phyloP scores from a whole-genome alignment of 2,797 vertebrate species.

The Bovichtus diacanthus region DNA sequence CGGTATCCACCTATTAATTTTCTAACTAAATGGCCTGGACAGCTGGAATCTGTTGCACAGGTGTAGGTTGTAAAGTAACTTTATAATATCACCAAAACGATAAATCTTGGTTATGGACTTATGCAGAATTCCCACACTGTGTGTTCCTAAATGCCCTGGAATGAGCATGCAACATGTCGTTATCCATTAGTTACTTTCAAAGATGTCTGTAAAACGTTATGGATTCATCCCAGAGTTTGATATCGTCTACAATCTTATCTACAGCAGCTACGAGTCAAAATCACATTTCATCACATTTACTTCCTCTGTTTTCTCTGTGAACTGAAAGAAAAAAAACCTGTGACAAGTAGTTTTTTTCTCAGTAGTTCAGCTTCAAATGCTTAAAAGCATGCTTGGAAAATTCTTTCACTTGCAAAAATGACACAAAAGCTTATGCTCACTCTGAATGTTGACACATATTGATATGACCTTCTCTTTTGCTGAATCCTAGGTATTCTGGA shows the following conservation, averaged over 20 bases:
- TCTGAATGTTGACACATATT: constrained; percentile 16
- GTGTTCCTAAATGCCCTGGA: constrained; percentile 32
- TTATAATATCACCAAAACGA: constrained; percentile 65
- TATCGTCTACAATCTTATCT: constrained; percentile 4
- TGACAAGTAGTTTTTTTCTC: background rate
- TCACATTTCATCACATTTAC: background rate
- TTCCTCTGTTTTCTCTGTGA: background rate
- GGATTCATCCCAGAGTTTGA: constrained; percentile 2
- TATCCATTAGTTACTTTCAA: constrained; percentile 19
- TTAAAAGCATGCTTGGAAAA: background rate
- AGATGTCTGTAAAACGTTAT: constrained; percentile 4
- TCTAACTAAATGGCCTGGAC: constrained; percentile 50
- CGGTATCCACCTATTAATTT: constrained; percentile 62
- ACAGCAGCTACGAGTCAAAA: background rate
- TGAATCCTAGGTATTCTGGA: constrained; percentile 92
- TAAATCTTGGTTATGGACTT: constrained; percentile 44
- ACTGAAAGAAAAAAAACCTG: no score
- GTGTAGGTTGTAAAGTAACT: constrained; percentile 69
- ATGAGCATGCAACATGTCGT: constrained; percentile 24
- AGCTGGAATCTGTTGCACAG: constrained; percentile 74
- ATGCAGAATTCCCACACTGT: constrained; percentile 37
- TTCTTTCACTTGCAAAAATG: background rate
- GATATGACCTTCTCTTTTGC: constrained; percentile 10
- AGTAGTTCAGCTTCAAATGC: background rate
- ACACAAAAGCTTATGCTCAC: background rate